Base-by-base conservation (phyloP, 2,113 vertebrate genomes). In the Limanda limanda region DNA sequence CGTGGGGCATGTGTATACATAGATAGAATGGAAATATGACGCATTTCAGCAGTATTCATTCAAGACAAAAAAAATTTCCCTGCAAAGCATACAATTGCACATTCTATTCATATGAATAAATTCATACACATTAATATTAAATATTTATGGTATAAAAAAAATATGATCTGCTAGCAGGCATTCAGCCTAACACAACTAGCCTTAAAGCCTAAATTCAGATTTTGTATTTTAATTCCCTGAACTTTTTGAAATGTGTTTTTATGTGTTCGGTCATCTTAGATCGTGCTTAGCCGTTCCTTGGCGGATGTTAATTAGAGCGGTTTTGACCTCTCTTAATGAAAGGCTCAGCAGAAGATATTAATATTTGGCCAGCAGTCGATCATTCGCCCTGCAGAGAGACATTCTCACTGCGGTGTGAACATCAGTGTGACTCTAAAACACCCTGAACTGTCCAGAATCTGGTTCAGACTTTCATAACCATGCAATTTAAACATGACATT, bases 241-340 rank as follows among this genome's bases (percentile, higher is more conserved):
- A 37, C 8, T 42, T 42, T 42, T 42, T 12, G 3, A 13, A 42
- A 42, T 42, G 35, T 37, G 35, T 10, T 1, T 10, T 2, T 37
- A 61, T 42, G 9, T 52, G 56, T 45, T 59, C 47, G 24, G 20
- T 24, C 23, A 1, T 24, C 25, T 27, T 55, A 40, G 47, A 57
- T 45, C 55, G 5, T 35, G 7, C n/a, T 31, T 37, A 40, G 24
- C 17, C 83, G 24, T 68, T 69, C 37, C n/a, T 55, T 31, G 48
- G 60, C n/a, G 56, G 51, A 13, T 58, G 56, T 18, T 1, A 2
- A 70, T 58, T 70, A 75, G 31, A 62, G 23, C 17, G 23, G 54
- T 51, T 74, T 61, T 77, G 63, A 83, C 64, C 78, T 79, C 58
- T 67, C 24, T 48, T 81, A 70, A 83, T 78, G 37, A 85, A 79